Evolutionary conservation across 2,797 vertebrate genomes (phyloP).

Genomic region (Fistularia commersonii): DNA sequence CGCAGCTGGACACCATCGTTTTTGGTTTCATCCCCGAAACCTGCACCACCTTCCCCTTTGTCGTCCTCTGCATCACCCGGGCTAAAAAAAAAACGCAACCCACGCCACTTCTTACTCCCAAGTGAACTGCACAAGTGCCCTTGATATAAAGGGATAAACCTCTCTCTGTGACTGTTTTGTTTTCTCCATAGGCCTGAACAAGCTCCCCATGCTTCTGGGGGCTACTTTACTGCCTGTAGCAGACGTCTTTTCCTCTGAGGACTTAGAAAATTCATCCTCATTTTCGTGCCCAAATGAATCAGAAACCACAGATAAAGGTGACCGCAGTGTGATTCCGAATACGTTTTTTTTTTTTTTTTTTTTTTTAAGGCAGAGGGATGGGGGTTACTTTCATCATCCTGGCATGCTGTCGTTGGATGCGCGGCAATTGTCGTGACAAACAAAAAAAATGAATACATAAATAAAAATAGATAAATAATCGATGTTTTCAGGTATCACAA

Average conservation of each 20-base stretch:
- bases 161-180: slow-evolving; percentile 70
- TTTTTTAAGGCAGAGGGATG: slow-evolving; percentile 48
- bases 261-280: slow-evolving; percentile 67
- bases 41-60: not conserved
- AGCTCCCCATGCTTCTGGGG: slow-evolving; percentile 80
- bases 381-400: slow-evolving; percentile 80
- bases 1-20: slow-evolving; percentile 6
- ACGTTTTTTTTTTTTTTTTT: slow-evolving; percentile 3
- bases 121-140: slow-evolving; percentile 63
- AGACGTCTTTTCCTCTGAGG: slow-evolving; percentile 74
- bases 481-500: slow-evolving; percentile 31
- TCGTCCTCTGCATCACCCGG: slow-evolving; percentile 3
- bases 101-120: slow-evolving; percentile 74
- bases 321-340: slow-evolving; percentile 52
- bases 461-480: not conserved
- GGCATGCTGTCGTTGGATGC: slow-evolving; percentile 26
- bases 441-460: not conserved
- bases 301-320: slow-evolving; percentile 64
- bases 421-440: slow-evolving; percentile 14
- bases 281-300: slow-evolving; percentile 66
- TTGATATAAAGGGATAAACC: slow-evolving; percentile 48
- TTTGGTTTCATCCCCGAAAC: too few species aligned
- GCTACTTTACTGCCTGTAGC: slow-evolving; percentile 81
- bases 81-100: slow-evolving; percentile 8
- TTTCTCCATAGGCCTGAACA: slow-evolving; percentile 80